phyloP scores from a whole-genome alignment of 1,140 invertebrate species.

The Neomicropteryx cornuta region DNA sequence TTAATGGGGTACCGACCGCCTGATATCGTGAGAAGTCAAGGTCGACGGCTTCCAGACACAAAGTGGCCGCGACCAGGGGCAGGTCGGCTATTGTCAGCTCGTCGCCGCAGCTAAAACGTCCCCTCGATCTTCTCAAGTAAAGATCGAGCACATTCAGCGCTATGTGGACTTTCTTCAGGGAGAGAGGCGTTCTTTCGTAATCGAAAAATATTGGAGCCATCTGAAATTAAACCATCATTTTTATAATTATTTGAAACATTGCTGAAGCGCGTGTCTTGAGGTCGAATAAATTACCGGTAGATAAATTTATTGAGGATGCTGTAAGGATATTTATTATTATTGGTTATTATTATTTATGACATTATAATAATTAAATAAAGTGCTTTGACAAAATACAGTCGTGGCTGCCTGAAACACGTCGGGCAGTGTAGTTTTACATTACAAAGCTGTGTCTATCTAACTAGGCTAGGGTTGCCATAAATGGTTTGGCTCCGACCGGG shows the following conservation, averaged over 20 bases:
- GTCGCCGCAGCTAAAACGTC: conserved; percentile 53
- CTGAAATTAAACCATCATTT: conserved; percentile 28
- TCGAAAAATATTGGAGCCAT: conserved; percentile 63
- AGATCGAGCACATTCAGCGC: conserved; percentile 55
- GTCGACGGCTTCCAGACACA: conserved; percentile 58
- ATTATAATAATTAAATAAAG: too few relatives aligned
- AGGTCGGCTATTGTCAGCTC: conserved; percentile 65
- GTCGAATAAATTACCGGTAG: too few relatives aligned
- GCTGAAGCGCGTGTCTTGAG: too few relatives aligned
- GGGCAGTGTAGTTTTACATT: too few relatives aligned
- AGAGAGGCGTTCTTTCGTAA: conserved; percentile 50
- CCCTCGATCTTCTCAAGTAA: conserved; percentile 46
- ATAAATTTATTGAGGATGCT: too few relatives aligned
- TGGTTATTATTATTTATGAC: too few relatives aligned
- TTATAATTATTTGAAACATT: conserved; percentile 2
- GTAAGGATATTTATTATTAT: too few relatives aligned
- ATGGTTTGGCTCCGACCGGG: too few relatives aligned
- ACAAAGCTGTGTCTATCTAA: too few relatives aligned
- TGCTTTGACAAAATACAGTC: too few relatives aligned
- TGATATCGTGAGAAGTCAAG: conserved; percentile 50
- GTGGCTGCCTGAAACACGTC: too few relatives aligned
- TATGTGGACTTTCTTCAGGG: conserved; percentile 53
- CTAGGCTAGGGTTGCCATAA: too few relatives aligned
- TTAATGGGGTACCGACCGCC: conserved; percentile 21
- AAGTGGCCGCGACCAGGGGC: conserved; percentile 52